A percentile compares a stretch with the other conserved stretches of the same genome.
Evolutionary conservation across 2,888 invertebrate genomes (phyloP).

Genomic region (Parapristionchus giblindavisi): DNA sequence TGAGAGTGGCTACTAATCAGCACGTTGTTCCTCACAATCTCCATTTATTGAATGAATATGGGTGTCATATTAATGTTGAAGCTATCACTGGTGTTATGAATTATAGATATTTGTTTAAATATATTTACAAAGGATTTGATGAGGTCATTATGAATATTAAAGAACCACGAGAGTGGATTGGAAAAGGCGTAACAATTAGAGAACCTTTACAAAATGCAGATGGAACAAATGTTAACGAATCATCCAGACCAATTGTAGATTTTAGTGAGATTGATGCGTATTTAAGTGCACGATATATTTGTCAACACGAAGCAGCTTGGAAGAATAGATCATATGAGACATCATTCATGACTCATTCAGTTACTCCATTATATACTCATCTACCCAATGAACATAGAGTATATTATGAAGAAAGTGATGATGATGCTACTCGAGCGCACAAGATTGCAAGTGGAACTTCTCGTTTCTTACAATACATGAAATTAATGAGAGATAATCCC

Average conservation of each 20-base stretch:
- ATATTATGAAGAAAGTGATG: neutral
- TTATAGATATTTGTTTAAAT: slow-evolving; percentile 68
- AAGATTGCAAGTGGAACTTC: neutral
- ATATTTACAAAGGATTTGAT: slow-evolving; percentile 65
- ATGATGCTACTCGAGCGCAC: neutral
- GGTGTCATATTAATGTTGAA: slow-evolving; percentile 71
- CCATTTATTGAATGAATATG: slow-evolving; percentile 63
- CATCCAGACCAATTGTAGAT: slow-evolving; percentile 8
- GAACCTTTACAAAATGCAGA: no score
- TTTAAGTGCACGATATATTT: slow-evolving; percentile 65
- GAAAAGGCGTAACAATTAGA: neutral
- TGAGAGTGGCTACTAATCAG: slow-evolving; percentile 40
- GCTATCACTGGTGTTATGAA: slow-evolving; percentile 51
- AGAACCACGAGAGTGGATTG: neutral
- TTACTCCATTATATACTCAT: neutral
- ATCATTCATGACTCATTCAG: neutral
- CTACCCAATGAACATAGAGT: neutral
- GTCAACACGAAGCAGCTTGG: slow-evolving; percentile 67
- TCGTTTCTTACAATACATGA: neutral
- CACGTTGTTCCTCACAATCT: slow-evolving; percentile 51
- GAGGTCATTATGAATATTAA: slow-evolving; percentile 39
- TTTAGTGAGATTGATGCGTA: slow-evolving; percentile 66
- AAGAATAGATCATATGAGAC: slow-evolving; percentile 59
- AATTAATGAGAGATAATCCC: neutral
- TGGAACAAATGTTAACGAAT: no score